Evolutionary conservation across 2,888 invertebrate genomes (phyloP).

Genomic region (Criorhina ranunculi): DNA sequence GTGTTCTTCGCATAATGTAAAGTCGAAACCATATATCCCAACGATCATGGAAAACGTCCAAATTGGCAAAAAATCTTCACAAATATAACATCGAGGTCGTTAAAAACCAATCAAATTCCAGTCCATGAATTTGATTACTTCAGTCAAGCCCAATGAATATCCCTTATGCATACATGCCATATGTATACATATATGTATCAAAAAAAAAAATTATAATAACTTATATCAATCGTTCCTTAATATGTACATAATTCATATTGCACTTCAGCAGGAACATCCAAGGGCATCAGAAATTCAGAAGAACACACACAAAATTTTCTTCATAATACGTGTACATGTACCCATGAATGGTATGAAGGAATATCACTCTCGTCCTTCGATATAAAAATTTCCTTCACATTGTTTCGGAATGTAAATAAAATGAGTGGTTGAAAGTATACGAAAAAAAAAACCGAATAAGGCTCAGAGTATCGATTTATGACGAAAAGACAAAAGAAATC

Average conservation of each 20-base stretch:
- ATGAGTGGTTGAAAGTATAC: constrained; percentile 1
- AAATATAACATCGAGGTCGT: not conserved
- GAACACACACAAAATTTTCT: constrained; percentile 9
- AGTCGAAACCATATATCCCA: not conserved
- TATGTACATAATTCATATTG: constrained; percentile 30
- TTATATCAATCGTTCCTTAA: constrained; percentile 16
- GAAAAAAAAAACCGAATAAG: constrained; percentile 8
- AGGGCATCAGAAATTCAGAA: constrained; percentile 14
- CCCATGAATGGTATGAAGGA: not conserved
- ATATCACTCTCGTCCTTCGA: constrained; percentile 46
- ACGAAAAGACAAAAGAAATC: constrained; percentile 35
- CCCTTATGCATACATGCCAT: not conserved
- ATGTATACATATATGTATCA: not conserved
- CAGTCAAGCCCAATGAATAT: constrained; percentile 15
- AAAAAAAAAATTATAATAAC: not conserved
- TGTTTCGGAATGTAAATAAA: constrained; percentile 45
- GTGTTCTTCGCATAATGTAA: too few species aligned
- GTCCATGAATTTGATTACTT: constrained; percentile 31
- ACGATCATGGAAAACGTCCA: not conserved
- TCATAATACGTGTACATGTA: not conserved
- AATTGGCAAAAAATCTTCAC: constrained; percentile 9
- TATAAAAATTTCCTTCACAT: constrained; percentile 33
- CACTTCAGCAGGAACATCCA: constrained; percentile 20
- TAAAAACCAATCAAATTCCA: constrained; percentile 27
- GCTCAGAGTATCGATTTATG: constrained; percentile 39